phyloP scores from a whole-genome alignment of 2,797 vertebrate species.

The Anisognathus igniventris region DNA sequence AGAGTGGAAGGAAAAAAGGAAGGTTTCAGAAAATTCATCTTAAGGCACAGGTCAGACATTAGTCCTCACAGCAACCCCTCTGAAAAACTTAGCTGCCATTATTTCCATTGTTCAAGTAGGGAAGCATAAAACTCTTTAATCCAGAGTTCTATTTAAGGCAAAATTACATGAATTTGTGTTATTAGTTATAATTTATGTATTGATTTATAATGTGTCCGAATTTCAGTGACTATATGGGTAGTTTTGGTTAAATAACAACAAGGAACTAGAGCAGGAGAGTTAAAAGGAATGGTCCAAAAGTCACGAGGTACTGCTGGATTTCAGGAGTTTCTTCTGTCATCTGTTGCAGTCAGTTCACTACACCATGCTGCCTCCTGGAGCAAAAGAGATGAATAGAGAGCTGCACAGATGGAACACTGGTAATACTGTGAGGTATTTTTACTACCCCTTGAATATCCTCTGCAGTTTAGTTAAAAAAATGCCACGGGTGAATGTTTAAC shows the following conservation, averaged over 20 bases:
- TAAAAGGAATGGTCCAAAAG: neutral
- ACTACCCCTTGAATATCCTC: neutral
- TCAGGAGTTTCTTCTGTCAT: neutral
- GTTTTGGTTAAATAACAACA: neutral
- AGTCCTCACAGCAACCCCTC: neutral
- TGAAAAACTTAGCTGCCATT: neutral
- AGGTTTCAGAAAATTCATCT: neutral
- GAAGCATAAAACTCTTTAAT: neutral
- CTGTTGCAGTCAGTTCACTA: slow-evolving; percentile 30
- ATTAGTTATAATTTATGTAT: neutral
- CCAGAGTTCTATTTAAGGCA: neutral
- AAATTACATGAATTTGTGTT: neutral
- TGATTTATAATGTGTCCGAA: neutral
- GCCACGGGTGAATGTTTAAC: neutral
- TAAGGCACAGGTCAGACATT: neutral
- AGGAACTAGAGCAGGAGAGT: neutral
- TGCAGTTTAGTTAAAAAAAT: neutral
- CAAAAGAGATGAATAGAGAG: slow-evolving; percentile 29
- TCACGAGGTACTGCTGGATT: neutral
- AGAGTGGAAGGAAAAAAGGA: neutral
- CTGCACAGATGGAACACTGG: neutral
- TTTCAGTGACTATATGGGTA: neutral
- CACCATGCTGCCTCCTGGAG: slow-evolving; percentile 60
- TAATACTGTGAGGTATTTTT: neutral
- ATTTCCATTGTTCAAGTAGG: neutral